These are phyloP conservation scores for Himantopus leucocephalus DNA, from an alignment of 2,113 vertebrate species.

Conservation along the genomic window DNA sequence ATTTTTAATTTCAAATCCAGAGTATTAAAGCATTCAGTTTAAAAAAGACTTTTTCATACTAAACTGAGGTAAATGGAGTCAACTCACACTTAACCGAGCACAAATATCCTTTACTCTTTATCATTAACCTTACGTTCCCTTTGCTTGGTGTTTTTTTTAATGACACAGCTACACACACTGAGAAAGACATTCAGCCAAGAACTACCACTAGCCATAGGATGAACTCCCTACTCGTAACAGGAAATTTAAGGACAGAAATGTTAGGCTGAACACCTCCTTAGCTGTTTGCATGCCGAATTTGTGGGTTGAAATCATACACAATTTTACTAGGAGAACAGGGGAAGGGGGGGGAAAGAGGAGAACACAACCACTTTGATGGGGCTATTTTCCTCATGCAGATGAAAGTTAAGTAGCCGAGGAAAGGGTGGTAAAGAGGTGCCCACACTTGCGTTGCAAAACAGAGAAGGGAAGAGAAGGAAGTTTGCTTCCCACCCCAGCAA, in stretches of 20 bases:
- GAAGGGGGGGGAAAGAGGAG: neutral
- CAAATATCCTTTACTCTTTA: neutral
- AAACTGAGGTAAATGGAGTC: neutral
- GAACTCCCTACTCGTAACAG: neutral
- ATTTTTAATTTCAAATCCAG: neutral
- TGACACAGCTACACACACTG: neutral
- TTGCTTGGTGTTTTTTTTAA: neutral
- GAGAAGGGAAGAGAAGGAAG: neutral
- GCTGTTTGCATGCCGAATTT: neutral
- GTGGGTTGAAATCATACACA: neutral
- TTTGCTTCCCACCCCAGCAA: neutral
- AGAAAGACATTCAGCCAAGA: neutral
- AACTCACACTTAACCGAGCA: neutral
- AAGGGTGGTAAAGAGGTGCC: neutral
- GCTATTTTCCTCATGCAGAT: neutral
- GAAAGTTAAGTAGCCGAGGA: neutral
- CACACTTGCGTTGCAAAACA: neutral
- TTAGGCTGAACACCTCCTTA: neutral
- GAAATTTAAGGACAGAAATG: neutral
- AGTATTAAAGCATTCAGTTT: neutral
- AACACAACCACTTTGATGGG: neutral
- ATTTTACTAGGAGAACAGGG: neutral
- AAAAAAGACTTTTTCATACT: neutral
- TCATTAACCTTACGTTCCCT: neutral
- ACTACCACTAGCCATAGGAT: fast-evolving